Percentiles rank a stretch among this genome's conserved stretches.
These are phyloP conservation scores for Drosophila incognita DNA, from an alignment of 2,888 invertebrate genomes.

Conservation along the genomic window DNA sequence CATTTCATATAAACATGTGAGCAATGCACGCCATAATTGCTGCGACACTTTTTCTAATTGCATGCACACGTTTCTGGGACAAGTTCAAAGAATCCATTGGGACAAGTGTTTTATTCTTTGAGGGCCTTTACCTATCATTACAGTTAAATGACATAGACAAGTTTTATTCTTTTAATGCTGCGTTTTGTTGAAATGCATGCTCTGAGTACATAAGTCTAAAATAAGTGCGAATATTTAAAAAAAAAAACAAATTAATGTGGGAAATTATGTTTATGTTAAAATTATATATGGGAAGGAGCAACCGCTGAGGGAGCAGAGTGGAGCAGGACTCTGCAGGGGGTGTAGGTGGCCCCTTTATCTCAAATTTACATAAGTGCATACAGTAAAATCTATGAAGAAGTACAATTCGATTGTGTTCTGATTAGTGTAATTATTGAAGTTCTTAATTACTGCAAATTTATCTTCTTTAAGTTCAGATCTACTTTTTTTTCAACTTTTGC, in stretches of 20 bases:
- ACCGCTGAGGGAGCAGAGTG: background rate
- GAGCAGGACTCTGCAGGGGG: background rate
- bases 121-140: background rate
- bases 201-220: background rate
- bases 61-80: conserved; percentile 63
- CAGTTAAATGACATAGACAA: background rate
- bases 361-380: background rate
- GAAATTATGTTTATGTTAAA: background rate
- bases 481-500: too few relatives aligned
- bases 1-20: conserved; percentile 45
- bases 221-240: too few relatives aligned
- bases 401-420: too few relatives aligned
- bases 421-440: too few relatives aligned
- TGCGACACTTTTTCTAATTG: conserved; percentile 42
- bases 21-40: conserved; percentile 64
- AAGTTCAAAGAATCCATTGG: conserved; percentile 65
- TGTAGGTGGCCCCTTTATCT: background rate
- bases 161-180: background rate
- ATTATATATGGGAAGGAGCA: background rate
- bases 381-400: too few relatives aligned
- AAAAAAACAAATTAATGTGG: background rate
- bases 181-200: background rate
- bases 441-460: too few relatives aligned
- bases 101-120: conserved; percentile 16
- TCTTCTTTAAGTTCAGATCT: too few relatives aligned